Percentiles rank a stretch among this genome's conserved stretches.
These are phyloP conservation scores for Clytia hemisphaerica DNA, from an alignment of 30 jellyfish, hydroid and myxozoan genomes.

Conservation along the genomic window DNA sequence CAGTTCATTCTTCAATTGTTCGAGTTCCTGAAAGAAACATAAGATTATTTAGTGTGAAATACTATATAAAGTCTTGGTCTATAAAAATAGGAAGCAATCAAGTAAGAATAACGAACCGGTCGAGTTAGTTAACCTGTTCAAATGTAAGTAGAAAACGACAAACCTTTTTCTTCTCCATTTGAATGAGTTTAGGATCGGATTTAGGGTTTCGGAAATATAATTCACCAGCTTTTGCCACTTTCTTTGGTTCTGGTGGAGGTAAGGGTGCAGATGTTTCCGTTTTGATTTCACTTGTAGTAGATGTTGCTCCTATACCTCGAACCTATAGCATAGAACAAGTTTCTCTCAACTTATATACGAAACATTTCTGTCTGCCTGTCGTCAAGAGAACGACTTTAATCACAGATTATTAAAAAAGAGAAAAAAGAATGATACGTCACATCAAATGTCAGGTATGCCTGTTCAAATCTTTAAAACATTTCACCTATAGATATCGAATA, in stretches of 20 bases:
- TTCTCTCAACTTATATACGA: no score
- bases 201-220: conserved; percentile 26
- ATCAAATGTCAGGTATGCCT: no score
- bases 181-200: conserved; percentile 26
- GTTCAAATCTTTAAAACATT: no score
- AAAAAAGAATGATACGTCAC: no score
- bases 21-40: conserved; percentile 43
- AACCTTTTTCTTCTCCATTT: conserved; percentile 29
- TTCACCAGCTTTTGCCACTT: conserved; percentile 30
- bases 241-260: conserved; percentile 14
- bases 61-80: neutral
- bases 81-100: neutral
- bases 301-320: no score
- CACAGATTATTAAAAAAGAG: no score
- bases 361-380: no score
- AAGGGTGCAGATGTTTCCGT: no score
- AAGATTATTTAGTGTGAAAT: neutral
- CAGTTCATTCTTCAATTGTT: conserved; percentile 69
- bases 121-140: neutral
- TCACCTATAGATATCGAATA: no score
- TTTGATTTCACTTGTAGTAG: no score
- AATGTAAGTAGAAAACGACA: neutral
- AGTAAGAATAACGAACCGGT: neutral
- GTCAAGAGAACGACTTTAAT: no score
- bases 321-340: no score